These are phyloP conservation scores for Cichlasoma orientale DNA, from an alignment of 2,797 vertebrate genomes.

Conservation along the genomic window DNA sequence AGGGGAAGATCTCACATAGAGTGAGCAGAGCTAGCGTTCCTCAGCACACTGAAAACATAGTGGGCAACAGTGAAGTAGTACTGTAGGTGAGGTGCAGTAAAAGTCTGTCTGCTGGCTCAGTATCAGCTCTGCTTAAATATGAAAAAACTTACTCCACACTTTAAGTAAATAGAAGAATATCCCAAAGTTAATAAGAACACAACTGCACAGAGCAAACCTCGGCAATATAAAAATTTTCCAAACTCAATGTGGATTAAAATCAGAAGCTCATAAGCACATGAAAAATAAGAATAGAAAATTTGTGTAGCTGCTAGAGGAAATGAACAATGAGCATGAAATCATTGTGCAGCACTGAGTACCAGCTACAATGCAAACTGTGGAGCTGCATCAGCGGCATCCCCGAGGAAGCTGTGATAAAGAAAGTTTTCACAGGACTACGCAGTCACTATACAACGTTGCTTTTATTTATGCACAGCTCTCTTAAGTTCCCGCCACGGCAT, in stretches of 20 bases:
- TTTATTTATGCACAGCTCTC: not conserved
- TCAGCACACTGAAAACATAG: slow-evolving; percentile 38
- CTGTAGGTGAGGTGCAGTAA: slow-evolving; percentile 18
- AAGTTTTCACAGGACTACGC: not conserved
- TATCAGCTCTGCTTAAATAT: slow-evolving; percentile 28
- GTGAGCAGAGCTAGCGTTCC: slow-evolving; percentile 25
- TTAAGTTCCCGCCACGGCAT: not conserved
- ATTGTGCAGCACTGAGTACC: not conserved
- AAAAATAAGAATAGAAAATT: not conserved
- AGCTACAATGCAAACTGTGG: not conserved
- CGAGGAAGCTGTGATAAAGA: not conserved
- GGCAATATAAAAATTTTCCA: not conserved
- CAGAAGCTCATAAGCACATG: not conserved
- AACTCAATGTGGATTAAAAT: not conserved
- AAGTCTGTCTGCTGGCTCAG: slow-evolving; percentile 12
- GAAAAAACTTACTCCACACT: slow-evolving; percentile 9
- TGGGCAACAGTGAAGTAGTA: slow-evolving; percentile 24
- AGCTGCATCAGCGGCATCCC: not conserved
- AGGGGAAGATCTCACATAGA: slow-evolving; percentile 43
- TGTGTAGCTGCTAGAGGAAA: not conserved
- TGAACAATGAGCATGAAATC: not conserved
- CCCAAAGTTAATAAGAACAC: not conserved
- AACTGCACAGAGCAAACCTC: not conserved
- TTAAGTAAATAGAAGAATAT: not conserved
- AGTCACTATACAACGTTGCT: not conserved